A percentile compares a stretch with the other conserved stretches of the same genome.
phyloP scores from a whole-genome alignment of 2,113 vertebrate genomes.

The Grammatotria lemairii region DNA sequence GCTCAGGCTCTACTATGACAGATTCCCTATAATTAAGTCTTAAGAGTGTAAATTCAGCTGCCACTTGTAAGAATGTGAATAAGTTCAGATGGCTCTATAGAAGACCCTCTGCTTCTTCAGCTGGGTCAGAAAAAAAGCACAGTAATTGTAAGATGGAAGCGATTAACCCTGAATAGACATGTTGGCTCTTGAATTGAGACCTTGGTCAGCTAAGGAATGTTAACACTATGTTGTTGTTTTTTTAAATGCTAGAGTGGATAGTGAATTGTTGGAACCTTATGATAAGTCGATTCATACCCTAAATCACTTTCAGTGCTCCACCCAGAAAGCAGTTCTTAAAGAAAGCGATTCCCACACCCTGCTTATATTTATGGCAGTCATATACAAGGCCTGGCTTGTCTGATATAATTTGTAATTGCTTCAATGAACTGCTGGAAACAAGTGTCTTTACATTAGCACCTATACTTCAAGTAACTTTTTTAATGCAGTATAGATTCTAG shows the following conservation, averaged over 20 bases:
- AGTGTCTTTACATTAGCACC: neutral
- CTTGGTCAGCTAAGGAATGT: slow-evolving; percentile 71
- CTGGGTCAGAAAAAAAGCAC: neutral
- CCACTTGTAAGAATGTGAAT: neutral
- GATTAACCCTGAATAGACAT: slow-evolving; percentile 49
- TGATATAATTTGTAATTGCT: neutral
- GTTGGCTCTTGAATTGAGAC: slow-evolving; percentile 57
- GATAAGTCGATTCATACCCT: slow-evolving; percentile 42
- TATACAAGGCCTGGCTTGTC: neutral
- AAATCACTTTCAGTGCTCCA: slow-evolving; percentile 32
- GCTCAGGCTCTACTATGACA: neutral
- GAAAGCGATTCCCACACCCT: slow-evolving; percentile 13
- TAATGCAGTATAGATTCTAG: neutral
- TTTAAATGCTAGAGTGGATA: slow-evolving; percentile 17
- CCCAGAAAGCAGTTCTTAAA: slow-evolving; percentile 12
- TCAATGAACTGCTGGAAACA: neutral
- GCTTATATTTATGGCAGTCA: neutral
- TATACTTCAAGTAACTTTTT: neutral
- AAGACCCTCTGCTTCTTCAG: neutral
- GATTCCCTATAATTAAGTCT: neutral
- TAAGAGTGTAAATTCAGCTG: neutral
- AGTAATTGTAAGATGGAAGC: slow-evolving; percentile 35
- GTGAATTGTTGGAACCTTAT: slow-evolving; percentile 40
- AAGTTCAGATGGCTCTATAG: neutral
- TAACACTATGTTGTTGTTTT: slow-evolving; percentile 55